phyloP scores from a whole-genome alignment of 2,888 invertebrate genomes.

The Tricholauxania praeusta region DNA sequence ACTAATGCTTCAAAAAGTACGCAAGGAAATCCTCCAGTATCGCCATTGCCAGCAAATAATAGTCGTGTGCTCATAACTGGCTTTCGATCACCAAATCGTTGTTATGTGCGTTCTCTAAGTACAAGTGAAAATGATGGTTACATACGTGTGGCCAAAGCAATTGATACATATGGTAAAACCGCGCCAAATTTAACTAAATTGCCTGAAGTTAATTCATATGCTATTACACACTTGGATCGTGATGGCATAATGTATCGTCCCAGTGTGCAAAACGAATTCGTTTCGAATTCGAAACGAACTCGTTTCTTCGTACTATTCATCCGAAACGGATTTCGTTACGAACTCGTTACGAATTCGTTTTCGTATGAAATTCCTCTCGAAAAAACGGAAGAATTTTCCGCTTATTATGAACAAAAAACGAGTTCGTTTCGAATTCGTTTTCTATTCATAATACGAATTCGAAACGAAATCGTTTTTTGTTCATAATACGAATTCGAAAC shows the following conservation, averaged over 20 bases:
- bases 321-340: too few species aligned
- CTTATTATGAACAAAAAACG: too few species aligned
- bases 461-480: too few species aligned
- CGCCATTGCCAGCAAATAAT: conserved; percentile 40
- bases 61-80: conserved; percentile 39
- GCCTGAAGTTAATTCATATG: conserved; percentile 43
- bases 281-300: too few species aligned
- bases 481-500: too few species aligned
- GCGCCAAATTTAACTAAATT: conserved; percentile 35
- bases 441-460: too few species aligned
- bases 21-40: background rate
- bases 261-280: too few species aligned
- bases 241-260: conserved; percentile 42
- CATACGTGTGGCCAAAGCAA: conserved; percentile 27
- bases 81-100: conserved; percentile 43
- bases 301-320: too few species aligned
- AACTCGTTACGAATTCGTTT: too few species aligned
- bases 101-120: conserved; percentile 43
- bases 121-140: conserved; percentile 41
- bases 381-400: too few species aligned
- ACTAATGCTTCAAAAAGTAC: background rate
- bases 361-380: too few species aligned
- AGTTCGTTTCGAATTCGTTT: too few species aligned
- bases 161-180: conserved; percentile 42
- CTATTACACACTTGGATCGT: conserved; percentile 40